These are phyloP conservation scores for Podarcis cretensis DNA, from an alignment of 2,113 vertebrate genomes.

Conservation along the genomic window DNA sequence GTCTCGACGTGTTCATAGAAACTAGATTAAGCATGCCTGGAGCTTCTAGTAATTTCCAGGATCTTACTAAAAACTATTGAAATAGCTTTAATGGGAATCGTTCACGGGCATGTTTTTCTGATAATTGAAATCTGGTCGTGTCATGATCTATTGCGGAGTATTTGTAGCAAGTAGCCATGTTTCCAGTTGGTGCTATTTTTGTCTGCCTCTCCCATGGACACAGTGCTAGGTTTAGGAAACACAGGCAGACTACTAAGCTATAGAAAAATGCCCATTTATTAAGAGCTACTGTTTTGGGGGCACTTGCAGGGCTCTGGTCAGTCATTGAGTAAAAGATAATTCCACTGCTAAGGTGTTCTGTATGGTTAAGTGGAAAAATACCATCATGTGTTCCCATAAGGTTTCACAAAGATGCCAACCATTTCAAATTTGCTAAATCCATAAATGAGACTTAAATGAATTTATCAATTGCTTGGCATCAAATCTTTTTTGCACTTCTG, in stretches of 20 bases:
- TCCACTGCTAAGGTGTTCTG: background rate
- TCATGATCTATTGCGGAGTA: background rate
- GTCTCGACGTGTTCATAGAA: constrained; percentile 39
- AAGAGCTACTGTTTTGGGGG: background rate
- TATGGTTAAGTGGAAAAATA: background rate
- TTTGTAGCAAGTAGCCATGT: constrained; percentile 64
- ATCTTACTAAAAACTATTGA: background rate
- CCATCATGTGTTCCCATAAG: background rate
- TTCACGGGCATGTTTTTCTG: too few relatives aligned
- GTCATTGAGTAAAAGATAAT: background rate
- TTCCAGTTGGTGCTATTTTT: constrained; percentile 69
- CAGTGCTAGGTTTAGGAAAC: constrained; percentile 60
- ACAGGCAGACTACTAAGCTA: constrained; percentile 32
- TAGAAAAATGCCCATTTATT: constrained; percentile 43
- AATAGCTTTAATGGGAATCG: background rate
- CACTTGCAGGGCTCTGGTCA: background rate
- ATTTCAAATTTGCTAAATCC: background rate
- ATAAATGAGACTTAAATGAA: too few relatives aligned
- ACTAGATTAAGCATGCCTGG: background rate
- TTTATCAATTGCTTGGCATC: background rate
- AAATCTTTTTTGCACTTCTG: background rate
- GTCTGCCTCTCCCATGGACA: constrained; percentile 42
- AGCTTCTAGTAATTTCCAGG: background rate
- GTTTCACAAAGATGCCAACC: background rate
- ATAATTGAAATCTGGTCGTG: background rate